Evolutionary conservation across 2,113 vertebrate species (phyloP).

Genomic region (Bolborhynchus lineola): DNA sequence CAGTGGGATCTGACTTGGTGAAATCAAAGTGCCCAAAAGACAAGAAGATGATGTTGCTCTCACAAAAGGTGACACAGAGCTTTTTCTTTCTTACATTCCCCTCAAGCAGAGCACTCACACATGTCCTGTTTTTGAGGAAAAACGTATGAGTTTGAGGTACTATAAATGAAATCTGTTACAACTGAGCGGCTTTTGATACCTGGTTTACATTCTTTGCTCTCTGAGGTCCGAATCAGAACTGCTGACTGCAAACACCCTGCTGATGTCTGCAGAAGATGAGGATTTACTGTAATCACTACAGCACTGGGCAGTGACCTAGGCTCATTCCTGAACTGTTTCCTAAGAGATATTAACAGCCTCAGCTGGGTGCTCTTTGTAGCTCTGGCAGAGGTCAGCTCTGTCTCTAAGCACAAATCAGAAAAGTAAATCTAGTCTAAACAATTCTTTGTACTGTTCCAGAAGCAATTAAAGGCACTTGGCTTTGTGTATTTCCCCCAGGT

Average conservation of each 20-base stretch:
- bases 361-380: constrained; percentile 64
- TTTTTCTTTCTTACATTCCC: background rate
- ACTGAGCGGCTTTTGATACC: background rate
- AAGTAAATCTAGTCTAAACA: constrained; percentile 67
- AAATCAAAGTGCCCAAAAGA: background rate
- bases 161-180: background rate
- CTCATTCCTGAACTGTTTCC: constrained; percentile 57
- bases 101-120: background rate
- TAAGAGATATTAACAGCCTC: constrained; percentile 63
- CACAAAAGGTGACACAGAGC: background rate
- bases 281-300: constrained; percentile 63
- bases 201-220: constrained; percentile 13
- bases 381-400: constrained; percentile 62
- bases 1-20: background rate
- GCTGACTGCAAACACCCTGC: constrained; percentile 34
- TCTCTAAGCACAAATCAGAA: constrained; percentile 61
- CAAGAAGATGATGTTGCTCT: background rate
- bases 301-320: constrained; percentile 9
- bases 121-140: background rate
- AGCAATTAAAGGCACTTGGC: constrained; percentile 62
- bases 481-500: constrained; percentile 57
- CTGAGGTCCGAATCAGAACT: constrained; percentile 2
- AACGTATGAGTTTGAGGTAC: background rate
- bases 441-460: constrained; percentile 54
- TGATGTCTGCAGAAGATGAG: constrained; percentile 64